A percentile compares a stretch with the other conserved stretches of the same genome.
Evolutionary conservation across 2,113 vertebrate genomes (phyloP).

Genomic region (Poecile atricapillus): DNA sequence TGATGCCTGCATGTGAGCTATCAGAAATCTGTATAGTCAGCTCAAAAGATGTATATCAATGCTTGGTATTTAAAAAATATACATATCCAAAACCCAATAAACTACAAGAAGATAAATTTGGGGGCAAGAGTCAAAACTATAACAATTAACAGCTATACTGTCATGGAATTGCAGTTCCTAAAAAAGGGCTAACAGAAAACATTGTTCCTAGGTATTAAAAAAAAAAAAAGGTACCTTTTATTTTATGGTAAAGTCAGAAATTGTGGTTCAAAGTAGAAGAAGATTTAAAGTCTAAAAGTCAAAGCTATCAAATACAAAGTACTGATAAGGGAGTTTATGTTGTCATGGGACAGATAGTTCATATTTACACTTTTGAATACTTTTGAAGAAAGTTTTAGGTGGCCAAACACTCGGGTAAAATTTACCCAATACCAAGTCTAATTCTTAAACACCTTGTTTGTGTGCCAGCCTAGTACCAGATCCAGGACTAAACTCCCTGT

Average conservation of each 20-base stretch:
- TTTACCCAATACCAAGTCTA: neutral
- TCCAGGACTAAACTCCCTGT: neutral
- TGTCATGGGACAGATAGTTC: neutral
- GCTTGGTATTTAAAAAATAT: neutral
- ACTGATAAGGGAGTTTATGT: neutral
- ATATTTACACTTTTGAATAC: neutral
- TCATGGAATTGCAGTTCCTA: neutral
- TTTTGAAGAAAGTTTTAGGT: neutral
- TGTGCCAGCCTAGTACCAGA: neutral
- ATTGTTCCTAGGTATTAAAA: neutral
- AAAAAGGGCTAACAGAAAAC: neutral
- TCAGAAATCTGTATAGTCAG: neutral
- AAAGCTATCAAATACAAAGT: neutral
- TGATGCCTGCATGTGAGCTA: neutral
- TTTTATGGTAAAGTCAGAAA: neutral
- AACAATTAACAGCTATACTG: neutral
- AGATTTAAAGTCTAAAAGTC: neutral
- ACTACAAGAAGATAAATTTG: neutral
- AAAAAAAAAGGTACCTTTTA: neutral
- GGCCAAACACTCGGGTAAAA: rapidly evolving
- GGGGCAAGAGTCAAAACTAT: neutral
- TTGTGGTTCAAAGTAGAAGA: neutral
- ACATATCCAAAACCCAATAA: neutral
- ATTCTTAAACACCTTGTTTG: neutral
- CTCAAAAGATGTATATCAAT: neutral